Conservation (phyloP, 2,797 vertebrate genomes). For the Danio kyathit region DNA sequence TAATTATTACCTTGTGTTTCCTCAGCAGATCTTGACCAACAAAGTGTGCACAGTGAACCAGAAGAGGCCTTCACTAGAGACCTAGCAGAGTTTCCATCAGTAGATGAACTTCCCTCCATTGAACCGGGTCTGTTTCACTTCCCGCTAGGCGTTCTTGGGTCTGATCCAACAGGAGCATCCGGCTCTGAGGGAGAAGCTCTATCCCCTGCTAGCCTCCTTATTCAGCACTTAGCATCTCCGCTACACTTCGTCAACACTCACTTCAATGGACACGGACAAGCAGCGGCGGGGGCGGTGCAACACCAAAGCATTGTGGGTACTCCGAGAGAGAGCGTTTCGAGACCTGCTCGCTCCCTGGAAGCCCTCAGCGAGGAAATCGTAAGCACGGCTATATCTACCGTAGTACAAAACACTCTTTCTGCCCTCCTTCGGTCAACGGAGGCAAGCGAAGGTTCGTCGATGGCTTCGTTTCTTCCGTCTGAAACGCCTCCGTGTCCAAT, state of each 20-base stretch:
- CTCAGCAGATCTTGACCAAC: constrained; percentile 91
- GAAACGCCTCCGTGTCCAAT: constrained; percentile 69
- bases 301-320: constrained; percentile 58
- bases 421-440: constrained; percentile 83
- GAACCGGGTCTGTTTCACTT: constrained; percentile 80
- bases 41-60: constrained; percentile 90
- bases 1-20: too few species aligned
- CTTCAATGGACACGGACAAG: constrained; percentile 88
- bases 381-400: constrained; percentile 87
- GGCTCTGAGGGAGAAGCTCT: constrained; percentile 56
- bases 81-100: constrained; percentile 85
- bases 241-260: constrained; percentile 98
- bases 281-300: constrained; percentile 31
- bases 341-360: constrained; percentile 80
- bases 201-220: constrained; percentile 77
- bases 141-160: constrained; percentile 60
- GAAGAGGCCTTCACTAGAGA: constrained; percentile 89
- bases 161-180: background rate
- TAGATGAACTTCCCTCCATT: constrained; percentile 84
- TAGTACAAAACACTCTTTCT: constrained; percentile 89
- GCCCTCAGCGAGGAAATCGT: constrained; percentile 89
- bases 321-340: background rate
- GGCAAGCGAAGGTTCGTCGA: constrained; percentile 80
- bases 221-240: constrained; percentile 88
- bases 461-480: constrained; percentile 74